Base-by-base conservation (phyloP, 2,797 vertebrate genomes). In the Steatocranus sp. region DNA sequence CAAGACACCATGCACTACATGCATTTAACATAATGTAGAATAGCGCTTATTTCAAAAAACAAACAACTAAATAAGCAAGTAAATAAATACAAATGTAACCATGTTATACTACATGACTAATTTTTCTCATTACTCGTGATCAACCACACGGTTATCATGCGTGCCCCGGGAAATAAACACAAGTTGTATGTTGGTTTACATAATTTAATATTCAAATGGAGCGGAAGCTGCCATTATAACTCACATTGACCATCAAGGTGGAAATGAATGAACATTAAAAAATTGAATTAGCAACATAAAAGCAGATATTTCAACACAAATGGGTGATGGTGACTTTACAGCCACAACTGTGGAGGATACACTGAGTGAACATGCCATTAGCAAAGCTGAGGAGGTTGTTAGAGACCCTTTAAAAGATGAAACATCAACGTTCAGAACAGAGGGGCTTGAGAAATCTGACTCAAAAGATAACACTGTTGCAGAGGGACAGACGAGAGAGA, bases 151-250 rank as follows among this genome's bases (percentile, higher is more conserved):
- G n/a, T 81, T 34, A 15, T 74, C 9, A 2, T 36, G 8, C 3
- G 3, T 83, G 51, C 73, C 32, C 53, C 1, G 3, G 5, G 7
- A 54, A 32, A 51, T 11, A 41, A 83, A 85, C 75, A 8, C 76
- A 11, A 78, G 34, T 4, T 58, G 14, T n/a, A 85, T 93, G 76
- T 92, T 85, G 81, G 82, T 94, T 90, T 87, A 86, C 79, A 86
- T 74, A 20, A 93, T 87, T 76, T 94, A 94, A 93, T 83, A 91
- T 30, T 81, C 81, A 14, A 51, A 2, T 8, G 43, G 3, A 83
- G 70, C 41, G 0, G 68, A 83, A 49, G 76, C 54, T 20, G 23
- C 1, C 18, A 0, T 15, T 11, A 5, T 4, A 46, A 43, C 41
- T 23, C 11, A 75, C 34, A 4, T 0, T 7, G 56, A 77, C 20